A percentile compares a stretch with the other conserved stretches of the same genome.
These are phyloP conservation scores for Microtus ochrogaster DNA, from an alignment of 2,113 vertebrate genomes.

Conservation along the genomic window DNA sequence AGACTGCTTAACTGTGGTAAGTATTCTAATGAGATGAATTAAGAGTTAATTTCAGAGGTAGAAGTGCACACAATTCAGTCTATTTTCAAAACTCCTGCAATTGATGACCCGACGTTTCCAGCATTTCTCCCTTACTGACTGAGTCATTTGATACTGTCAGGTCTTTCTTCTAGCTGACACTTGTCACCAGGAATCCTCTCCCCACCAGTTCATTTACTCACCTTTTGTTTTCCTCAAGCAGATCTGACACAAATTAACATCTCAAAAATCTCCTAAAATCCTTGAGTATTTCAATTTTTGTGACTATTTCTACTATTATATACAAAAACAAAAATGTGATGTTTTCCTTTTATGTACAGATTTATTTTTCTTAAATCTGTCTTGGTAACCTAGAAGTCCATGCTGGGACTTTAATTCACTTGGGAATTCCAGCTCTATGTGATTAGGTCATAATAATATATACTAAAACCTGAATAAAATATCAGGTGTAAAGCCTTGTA, in stretches of 20 bases:
- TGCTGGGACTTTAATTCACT: constrained; percentile 8
- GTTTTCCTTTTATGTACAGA: background rate
- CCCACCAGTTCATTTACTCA: background rate
- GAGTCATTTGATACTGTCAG: background rate
- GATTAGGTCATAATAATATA: background rate
- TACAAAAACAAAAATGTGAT: background rate
- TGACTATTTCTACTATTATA: background rate
- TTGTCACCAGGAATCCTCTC: background rate
- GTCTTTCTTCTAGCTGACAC: background rate
- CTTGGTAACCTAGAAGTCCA: background rate
- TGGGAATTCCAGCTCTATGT: background rate
- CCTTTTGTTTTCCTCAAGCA: constrained; percentile 7
- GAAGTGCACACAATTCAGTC: background rate
- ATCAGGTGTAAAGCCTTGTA: background rate
- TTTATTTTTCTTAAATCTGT: background rate
- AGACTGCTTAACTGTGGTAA: background rate
- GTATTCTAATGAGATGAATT: background rate
- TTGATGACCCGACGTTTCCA: background rate
- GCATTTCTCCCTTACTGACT: background rate
- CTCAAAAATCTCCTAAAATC: background rate
- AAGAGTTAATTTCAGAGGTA: constrained; percentile 8
- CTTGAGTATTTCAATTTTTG: background rate
- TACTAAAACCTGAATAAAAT: constrained; percentile 2
- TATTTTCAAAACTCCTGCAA: background rate
- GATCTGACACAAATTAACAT: background rate